Evolutionary conservation across 1,140 invertebrate genomes (phyloP).

Genomic region (Brachionus paranguensis): DNA sequence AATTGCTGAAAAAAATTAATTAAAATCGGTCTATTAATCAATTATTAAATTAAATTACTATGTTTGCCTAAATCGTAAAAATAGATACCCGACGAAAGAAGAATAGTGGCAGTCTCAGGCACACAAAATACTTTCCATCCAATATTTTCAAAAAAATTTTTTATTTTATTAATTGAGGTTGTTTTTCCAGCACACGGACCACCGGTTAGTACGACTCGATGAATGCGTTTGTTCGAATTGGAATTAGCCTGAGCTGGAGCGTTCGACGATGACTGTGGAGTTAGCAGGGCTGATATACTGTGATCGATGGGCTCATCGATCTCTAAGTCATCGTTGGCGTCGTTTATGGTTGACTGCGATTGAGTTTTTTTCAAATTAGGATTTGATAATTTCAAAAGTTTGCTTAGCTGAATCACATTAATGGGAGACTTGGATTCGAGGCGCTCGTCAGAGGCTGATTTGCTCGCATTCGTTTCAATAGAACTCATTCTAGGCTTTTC

Average conservation of each 20-base stretch:
- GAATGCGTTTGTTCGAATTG: neutral
- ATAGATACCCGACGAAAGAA: slow-evolving; percentile 70
- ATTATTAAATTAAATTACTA: neutral
- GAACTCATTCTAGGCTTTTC: neutral
- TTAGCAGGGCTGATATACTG: neutral
- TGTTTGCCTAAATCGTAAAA: slow-evolving; percentile 24
- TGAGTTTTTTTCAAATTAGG: slow-evolving; percentile 20
- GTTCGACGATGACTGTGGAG: neutral
- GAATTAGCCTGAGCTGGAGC: neutral
- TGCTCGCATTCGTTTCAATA: neutral
- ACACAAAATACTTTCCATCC: slow-evolving; percentile 99
- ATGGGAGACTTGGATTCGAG: slow-evolving; percentile 20
- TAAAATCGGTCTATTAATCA: neutral
- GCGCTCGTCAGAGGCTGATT: neutral
- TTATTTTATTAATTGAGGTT: slow-evolving; percentile 88
- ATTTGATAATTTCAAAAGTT: slow-evolving; percentile 7
- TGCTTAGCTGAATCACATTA: neutral
- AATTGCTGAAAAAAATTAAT: neutral
- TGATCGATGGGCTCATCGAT: neutral
- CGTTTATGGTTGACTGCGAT: neutral
- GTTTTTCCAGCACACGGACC: slow-evolving; percentile 98
- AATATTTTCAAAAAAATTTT: slow-evolving; percentile 96
- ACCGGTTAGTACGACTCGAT: neutral
- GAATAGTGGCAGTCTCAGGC: slow-evolving; percentile 92
- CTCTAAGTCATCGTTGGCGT: neutral